These are phyloP conservation scores for Gymnobelideus leadbeateri DNA, from an alignment of 2,113 vertebrate species.

Conservation along the genomic window DNA sequence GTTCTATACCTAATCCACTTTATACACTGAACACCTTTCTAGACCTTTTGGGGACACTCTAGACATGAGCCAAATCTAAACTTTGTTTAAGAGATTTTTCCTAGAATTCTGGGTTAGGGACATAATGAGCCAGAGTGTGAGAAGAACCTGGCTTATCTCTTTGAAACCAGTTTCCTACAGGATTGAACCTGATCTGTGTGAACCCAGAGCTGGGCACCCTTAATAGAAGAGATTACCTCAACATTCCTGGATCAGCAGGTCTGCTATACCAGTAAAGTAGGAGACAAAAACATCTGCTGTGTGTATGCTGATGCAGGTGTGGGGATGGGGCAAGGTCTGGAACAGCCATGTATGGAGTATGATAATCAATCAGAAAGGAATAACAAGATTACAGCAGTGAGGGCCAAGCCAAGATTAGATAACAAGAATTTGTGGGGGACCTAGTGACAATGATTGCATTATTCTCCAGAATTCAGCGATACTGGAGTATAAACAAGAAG, in stretches of 20 bases:
- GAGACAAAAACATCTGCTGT: background rate
- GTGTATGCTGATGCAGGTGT: no score
- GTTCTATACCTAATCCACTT: background rate
- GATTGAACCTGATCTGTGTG: background rate
- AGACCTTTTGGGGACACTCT: background rate
- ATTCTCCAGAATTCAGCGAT: background rate
- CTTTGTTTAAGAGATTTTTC: background rate
- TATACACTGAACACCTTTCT: background rate
- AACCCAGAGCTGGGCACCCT: background rate
- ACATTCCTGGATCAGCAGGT: background rate
- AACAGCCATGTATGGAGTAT: background rate
- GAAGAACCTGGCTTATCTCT: background rate
- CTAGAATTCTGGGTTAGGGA: background rate
- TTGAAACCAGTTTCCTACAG: background rate
- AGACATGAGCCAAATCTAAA: background rate
- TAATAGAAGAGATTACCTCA: background rate
- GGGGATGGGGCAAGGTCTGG: background rate
- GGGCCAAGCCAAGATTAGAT: background rate
- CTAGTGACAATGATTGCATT: background rate
- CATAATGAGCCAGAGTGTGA: background rate
- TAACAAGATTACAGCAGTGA: background rate
- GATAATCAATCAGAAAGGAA: background rate
- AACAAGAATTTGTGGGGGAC: background rate
- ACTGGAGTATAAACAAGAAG: background rate
- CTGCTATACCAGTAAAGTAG: background rate